Evolutionary conservation across 2,888 invertebrate genomes (phyloP), one percentile per base, ranked within the genome.

Genomic region (Ectropis crepuscularia): DNA sequence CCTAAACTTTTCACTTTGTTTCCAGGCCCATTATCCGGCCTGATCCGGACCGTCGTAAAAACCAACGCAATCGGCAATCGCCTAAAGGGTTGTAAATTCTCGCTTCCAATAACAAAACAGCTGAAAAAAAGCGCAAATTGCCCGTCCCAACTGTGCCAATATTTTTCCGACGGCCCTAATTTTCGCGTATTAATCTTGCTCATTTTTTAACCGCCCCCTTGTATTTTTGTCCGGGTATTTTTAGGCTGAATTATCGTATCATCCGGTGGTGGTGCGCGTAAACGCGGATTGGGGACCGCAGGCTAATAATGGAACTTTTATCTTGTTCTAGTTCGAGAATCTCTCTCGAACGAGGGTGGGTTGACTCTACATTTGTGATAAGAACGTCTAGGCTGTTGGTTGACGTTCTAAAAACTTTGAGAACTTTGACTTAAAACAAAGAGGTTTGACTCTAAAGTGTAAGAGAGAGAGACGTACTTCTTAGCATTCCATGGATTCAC

Each of bases 221-320:
- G 53, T 63, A 49, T 63, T 64, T 64, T 64, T 55, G 50, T 47
- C 39, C 45, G 66, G 67, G 46, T 66, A 63, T 70, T 75, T 73
- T 70, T 63, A 60, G 70, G 69, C 74, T 79, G 74, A 79, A 77
- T 82, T 76, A 79, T 74, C 71, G 74, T 60, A 65, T 53, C 68
- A 65, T 61, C 65, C 69, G 67, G 11, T 53, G 43, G 37, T 10
- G 43, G 43, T 37, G 12, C 38, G 48, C 58, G 49, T 63, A 58
- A 58, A 53, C 5, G 39, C n/a, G 43, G 41, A 6, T 48, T 57
- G 41, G 53, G 51, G 48, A 39, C 49, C 41, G 45, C 28, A 41
- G 39, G 38, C 36, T 46, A 41, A 48, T 57, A 43, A 57, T 42
- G 43, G 12, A 53, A 53, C 53, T 37, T n/a, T 43, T 36, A 42